These are phyloP conservation scores for Agonopterix alstromeriana DNA, from an alignment of 2,888 invertebrate genomes.

Conservation along the genomic window DNA sequence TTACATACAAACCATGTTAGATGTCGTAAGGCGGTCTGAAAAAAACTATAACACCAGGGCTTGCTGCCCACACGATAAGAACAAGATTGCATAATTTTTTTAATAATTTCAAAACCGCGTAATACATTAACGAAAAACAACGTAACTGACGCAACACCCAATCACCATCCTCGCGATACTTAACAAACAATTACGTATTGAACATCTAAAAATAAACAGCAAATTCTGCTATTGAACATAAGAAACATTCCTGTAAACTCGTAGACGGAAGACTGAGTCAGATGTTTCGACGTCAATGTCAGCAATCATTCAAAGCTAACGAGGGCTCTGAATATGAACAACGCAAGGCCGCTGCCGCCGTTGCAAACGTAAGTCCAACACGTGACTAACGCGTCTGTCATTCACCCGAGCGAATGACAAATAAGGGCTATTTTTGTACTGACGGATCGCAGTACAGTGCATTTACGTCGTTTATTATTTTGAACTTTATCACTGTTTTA, in stretches of 20 bases:
- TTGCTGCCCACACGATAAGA: no score
- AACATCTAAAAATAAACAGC: slow-evolving; percentile 11
- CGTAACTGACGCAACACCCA: slow-evolving; percentile 3
- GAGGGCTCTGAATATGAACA: slow-evolving; percentile 16
- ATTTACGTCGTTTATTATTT: no score
- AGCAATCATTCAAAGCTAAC: slow-evolving; percentile 42
- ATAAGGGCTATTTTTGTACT: slow-evolving; percentile 1
- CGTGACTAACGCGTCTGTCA: slow-evolving; percentile 20
- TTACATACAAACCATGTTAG: no score
- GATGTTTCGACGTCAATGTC: slow-evolving; percentile 30
- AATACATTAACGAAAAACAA: not conserved
- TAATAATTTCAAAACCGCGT: no score
- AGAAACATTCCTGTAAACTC: slow-evolving; percentile 25
- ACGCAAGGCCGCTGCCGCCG: slow-evolving; percentile 28
- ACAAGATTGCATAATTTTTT: no score
- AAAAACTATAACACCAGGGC: no score
- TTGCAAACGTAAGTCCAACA: slow-evolving; percentile 33
- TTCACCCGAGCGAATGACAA: slow-evolving; percentile 12
- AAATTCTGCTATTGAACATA: slow-evolving; percentile 12
- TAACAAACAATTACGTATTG: not conserved
- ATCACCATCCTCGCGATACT: not conserved
- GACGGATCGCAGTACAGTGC: not conserved
- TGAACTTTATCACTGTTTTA: no score
- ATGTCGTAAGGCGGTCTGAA: no score
- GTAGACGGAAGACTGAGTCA: slow-evolving; percentile 51